These are phyloP conservation scores for Chymomyza fuscimana DNA, from an alignment of 2,888 invertebrate species.

Conservation along the genomic window DNA sequence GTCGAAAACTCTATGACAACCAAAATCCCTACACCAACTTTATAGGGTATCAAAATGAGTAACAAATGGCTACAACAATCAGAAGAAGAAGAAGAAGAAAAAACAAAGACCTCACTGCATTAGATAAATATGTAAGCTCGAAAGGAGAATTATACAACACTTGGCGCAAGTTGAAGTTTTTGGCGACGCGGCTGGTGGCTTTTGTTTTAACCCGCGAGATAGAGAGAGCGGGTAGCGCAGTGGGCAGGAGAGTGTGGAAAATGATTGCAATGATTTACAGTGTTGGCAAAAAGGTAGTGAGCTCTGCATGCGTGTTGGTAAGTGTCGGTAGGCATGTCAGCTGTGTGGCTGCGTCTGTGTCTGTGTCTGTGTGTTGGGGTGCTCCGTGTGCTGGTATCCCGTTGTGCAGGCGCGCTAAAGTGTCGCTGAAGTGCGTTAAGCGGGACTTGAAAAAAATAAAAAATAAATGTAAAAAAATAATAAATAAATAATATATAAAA, in stretches of 20 bases:
- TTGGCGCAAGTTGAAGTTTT: slow-evolving; percentile 27
- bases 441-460: slow-evolving; percentile 4
- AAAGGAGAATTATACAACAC: slow-evolving; percentile 45
- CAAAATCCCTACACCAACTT: background rate
- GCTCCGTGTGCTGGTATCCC: background rate
- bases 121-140: slow-evolving; percentile 40
- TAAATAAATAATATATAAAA: slow-evolving; percentile 34
- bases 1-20: background rate
- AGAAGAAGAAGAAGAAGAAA: background rate
- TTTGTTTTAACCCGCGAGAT: background rate
- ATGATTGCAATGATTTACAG: slow-evolving; percentile 1
- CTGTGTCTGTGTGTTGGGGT: background rate
- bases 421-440: slow-evolving; percentile 35
- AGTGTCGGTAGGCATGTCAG: background rate
- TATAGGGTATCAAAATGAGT: background rate
- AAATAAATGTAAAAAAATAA: slow-evolving; percentile 13
- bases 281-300: background rate
- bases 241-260: background rate
- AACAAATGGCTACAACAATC: too few species aligned
- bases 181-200: slow-evolving; percentile 1
- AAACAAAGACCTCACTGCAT: background rate
- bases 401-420: background rate
- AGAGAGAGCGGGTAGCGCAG: background rate
- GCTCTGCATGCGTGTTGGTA: background rate
- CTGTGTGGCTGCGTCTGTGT: background rate